Conservation (phyloP, 2,888 invertebrate species). For the Torymus texanus region DNA sequence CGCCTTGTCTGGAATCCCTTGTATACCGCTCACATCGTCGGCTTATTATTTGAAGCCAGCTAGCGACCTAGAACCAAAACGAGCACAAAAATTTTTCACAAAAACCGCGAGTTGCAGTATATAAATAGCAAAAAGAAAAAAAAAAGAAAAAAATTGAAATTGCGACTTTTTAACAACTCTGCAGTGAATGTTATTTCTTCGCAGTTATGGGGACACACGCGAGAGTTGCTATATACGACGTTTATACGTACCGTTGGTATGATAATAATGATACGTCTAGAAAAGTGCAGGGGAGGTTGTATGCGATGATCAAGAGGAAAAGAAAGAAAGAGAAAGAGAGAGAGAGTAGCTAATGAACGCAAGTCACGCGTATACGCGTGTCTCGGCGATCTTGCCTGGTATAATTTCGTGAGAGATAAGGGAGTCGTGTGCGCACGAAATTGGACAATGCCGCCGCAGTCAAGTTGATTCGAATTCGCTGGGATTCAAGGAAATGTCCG, state of each 20-base stretch:
- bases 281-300: conserved; percentile 3
- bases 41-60: conserved; percentile 2
- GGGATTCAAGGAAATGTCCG: too few relatives aligned
- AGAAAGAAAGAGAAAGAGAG: too few relatives aligned
- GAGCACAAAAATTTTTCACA: too few relatives aligned
- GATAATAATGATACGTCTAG: conserved; percentile 18
- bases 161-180: too few relatives aligned
- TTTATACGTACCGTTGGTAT: background rate
- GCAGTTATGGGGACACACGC: too few relatives aligned
- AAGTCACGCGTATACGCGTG: conserved; percentile 44
- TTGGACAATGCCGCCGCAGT: conserved; percentile 1
- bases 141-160: too few relatives aligned
- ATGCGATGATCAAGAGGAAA: conserved; percentile 13
- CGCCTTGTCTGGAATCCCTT: too few relatives aligned
- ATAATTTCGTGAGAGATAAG: conserved; percentile 34
- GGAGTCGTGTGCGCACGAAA: background rate
- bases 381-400: conserved; percentile 22
- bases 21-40: background rate
- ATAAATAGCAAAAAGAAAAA: too few relatives aligned
- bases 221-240: background rate
- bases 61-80: too few relatives aligned
- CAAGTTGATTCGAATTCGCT: too few relatives aligned
- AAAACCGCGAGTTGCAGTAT: too few relatives aligned
- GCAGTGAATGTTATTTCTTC: too few relatives aligned
- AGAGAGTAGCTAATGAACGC: conserved; percentile 38